phyloP scores from a whole-genome alignment of 23 tunicate species.

The Corella eumyota region DNA sequence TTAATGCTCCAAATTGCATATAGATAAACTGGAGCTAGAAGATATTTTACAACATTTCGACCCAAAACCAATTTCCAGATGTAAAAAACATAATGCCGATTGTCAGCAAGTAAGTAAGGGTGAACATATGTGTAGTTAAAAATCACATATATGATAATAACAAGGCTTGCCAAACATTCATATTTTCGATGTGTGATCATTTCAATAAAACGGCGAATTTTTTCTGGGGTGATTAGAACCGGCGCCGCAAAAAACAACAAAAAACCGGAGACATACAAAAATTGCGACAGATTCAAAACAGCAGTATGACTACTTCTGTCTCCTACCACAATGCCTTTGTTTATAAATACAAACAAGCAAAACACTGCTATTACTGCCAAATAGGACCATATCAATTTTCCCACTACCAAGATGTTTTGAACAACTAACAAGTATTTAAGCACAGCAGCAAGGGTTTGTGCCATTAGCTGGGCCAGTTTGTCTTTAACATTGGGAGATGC shows the following conservation, averaged over 20 bases:
- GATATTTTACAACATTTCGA: constrained; percentile 21
- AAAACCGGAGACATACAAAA: constrained; percentile 52
- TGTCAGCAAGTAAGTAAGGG: constrained; percentile 78
- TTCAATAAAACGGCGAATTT: constrained; percentile 19
- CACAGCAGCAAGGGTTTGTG: constrained; percentile 17
- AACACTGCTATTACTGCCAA: constrained; percentile 22
- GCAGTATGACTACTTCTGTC: constrained; percentile 60
- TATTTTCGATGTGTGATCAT: constrained; percentile 9
- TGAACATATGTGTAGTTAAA: constrained; percentile 33
- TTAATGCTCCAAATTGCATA: constrained; percentile 68
- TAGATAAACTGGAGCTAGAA: constrained; percentile 46
- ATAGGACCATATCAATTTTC: constrained; percentile 45
- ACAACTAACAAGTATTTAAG: constrained; percentile 50
- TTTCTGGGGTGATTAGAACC: constrained; percentile 27
- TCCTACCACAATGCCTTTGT: constrained; percentile 76
- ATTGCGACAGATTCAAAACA: constrained; percentile 48
- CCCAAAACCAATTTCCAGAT: constrained; percentile 46
- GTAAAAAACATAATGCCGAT: constrained; percentile 79
- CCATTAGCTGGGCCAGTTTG: constrained; percentile 44
- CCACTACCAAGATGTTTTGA: constrained; percentile 16
- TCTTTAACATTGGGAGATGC: constrained; percentile 55
- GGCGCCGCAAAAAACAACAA: constrained; percentile 49
- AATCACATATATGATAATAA: constrained; percentile 17
- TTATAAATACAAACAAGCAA: constrained; percentile 31
- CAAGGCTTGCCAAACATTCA: not conserved